Evolutionary conservation across 2,888 invertebrate genomes (phyloP), one percentile per base, ranked within the genome.

Genomic region (Pristionchus exspectatus): DNA sequence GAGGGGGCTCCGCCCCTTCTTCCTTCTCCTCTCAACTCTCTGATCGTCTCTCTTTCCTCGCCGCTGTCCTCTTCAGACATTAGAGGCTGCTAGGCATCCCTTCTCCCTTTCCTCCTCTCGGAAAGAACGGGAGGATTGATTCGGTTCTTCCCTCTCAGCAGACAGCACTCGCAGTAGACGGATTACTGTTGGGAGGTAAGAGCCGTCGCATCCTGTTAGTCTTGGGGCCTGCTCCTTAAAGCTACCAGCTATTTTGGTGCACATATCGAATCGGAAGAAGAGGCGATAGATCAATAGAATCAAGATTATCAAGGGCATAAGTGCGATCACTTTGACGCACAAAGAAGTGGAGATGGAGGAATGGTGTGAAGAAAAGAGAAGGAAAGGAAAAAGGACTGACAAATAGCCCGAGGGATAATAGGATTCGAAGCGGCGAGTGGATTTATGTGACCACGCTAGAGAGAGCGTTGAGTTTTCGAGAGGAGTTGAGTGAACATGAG

Each of bases 1-100:
- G 81, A 87, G 81, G 87, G 72, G 56, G 90, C 90, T 90, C 90
- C 89, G 90, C 91, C 88, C 50, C 66, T 63, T 59, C 85, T 21
- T 33, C 63, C 77, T 59, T 72, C 27, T 33, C 69, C 87, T 90
- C 83, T 81, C 66, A n/a, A 85, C 81, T 77, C 81, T 30, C 90
- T 89, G 87, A 89, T 90, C 90, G 89, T 83, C 89, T 38, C 74
- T 24, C 87, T 63, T 30, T 63, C 63, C 69, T 63, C 50, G 50
- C 27, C 89, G 38, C n/a, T 63, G 77, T 66, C 86, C 54, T 38
- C 50, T 87, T 44, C 85, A 66, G 85, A 63, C 72, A 50, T 72
- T 85, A 54, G 50, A 66, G 33, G 50, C 30, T n/a, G 38, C 85
- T 27, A 81, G 69, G 63, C 59, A 72, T 74, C 54, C 74, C 81